phyloP scores from a whole-genome alignment of 2,888 invertebrate species.

The Podotricha telesiphe region DNA sequence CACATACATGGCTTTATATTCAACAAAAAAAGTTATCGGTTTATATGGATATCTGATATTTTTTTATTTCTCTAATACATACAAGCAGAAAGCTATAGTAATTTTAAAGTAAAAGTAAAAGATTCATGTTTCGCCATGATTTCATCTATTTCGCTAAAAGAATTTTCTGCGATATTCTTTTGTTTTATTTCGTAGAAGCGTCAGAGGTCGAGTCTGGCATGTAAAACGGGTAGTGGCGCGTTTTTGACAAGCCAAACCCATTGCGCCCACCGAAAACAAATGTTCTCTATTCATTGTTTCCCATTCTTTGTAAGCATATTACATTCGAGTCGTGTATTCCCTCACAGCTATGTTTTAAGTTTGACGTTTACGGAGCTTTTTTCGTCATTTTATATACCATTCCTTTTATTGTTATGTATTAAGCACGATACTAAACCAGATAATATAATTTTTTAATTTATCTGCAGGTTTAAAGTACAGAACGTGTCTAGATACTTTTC shows the following conservation, averaged over 20 bases:
- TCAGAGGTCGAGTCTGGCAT: conserved; percentile 62
- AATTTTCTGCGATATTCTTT: conserved; percentile 48
- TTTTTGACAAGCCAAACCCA: conserved; percentile 47
- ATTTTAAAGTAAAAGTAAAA: too few relatives aligned
- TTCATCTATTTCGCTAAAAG: conserved; percentile 38
- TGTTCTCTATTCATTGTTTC: conserved; percentile 50
- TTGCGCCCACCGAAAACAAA: conserved; percentile 48
- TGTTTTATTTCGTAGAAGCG: conserved; percentile 70
- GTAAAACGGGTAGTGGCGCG: conserved; percentile 56
- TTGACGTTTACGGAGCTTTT: conserved; percentile 23
- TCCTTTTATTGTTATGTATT: neutral
- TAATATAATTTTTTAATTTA: too few relatives aligned
- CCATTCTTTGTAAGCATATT: conserved; percentile 48
- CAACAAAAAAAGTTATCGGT: too few relatives aligned
- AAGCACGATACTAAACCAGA: too few relatives aligned
- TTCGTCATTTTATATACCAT: conserved; percentile 27
- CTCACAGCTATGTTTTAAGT: conserved; percentile 38
- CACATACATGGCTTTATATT: too few relatives aligned
- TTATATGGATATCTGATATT: too few relatives aligned
- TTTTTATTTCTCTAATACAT: too few relatives aligned
- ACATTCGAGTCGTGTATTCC: conserved; percentile 45
- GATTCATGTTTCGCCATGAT: conserved; percentile 24
- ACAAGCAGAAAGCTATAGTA: too few relatives aligned
- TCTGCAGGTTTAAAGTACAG: too few relatives aligned
- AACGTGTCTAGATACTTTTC: too few relatives aligned